Conservation (phyloP, 2,113 vertebrate genomes). For the Tachysurus fulvidraco region DNA sequence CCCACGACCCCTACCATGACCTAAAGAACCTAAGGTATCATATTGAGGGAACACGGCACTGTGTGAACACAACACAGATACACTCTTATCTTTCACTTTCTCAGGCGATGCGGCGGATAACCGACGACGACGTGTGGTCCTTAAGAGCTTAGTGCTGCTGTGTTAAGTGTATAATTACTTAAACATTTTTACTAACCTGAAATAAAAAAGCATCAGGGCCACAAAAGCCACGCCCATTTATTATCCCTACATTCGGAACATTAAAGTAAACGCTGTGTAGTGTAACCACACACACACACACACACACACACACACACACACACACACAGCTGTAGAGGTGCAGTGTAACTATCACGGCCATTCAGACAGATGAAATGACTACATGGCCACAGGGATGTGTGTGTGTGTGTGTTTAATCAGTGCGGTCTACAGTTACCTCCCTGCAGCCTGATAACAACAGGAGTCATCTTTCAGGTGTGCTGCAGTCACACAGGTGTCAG, state of each 20-base stretch:
- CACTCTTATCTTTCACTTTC: not conserved
- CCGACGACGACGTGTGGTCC: not conserved
- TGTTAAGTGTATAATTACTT: not conserved
- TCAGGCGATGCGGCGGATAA: not conserved
- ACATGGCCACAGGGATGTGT: constrained; percentile 48
- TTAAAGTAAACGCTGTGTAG: not conserved
- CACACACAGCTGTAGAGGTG: not conserved
- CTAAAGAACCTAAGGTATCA: not conserved
- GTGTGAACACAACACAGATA: not conserved
- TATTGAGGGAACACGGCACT: not conserved
- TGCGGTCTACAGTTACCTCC: constrained; percentile 62
- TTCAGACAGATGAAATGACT: constrained; percentile 31
- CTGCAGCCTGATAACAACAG: constrained; percentile 60
- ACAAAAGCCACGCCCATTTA: not conserved
- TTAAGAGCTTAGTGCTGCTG: not conserved
- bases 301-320: constrained; percentile 4
- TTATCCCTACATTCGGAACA: not conserved
- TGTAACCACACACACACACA: not conserved
- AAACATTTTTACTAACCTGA: too few species aligned
- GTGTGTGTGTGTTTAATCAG: constrained; percentile 5
- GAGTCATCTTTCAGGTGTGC: constrained; percentile 62
- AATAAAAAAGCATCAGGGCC: not conserved
- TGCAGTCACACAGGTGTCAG: constrained; percentile 60
- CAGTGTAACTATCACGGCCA: not conserved
- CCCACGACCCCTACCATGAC: not conserved